Evolutionary conservation across 37 sponge, comb jelly and placozoan species (phyloP).

Genomic region (Ephydatia muelleri): DNA sequence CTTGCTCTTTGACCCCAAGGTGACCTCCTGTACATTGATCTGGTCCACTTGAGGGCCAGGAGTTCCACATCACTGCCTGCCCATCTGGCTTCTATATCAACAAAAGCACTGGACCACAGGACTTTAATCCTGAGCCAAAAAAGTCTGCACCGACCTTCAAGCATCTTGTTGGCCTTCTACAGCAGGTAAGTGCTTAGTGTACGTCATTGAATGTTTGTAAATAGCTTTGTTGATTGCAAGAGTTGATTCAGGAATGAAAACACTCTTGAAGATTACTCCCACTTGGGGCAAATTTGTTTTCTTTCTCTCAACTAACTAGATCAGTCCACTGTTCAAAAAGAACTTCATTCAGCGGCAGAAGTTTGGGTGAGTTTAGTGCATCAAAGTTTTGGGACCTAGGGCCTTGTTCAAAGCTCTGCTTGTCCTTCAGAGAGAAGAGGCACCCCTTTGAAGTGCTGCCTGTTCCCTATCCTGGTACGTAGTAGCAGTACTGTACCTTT

Average conservation of each 20-base stretch:
- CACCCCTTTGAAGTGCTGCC: slow-evolving; percentile 68
- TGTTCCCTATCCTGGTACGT: slow-evolving; percentile 56
- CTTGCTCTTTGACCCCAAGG: slow-evolving; percentile 52
- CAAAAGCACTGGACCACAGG: slow-evolving; percentile 51
- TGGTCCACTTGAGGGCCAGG: slow-evolving; percentile 85
- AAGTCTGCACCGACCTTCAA: slow-evolving; percentile 61
- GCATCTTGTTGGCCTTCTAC: slow-evolving; percentile 82
- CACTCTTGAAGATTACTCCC: too few species aligned
- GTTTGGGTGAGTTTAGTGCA: slow-evolving; percentile 36
- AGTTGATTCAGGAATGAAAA: too few species aligned
- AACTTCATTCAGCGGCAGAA: slow-evolving; percentile 86
- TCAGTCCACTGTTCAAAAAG: slow-evolving; percentile 94
- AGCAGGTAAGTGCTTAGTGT: slow-evolving; percentile 53
- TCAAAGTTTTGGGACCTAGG: neutral
- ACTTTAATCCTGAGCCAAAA: slow-evolving; percentile 86
- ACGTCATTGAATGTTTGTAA: neutral
- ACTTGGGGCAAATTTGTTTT: too few species aligned
- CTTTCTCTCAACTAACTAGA: slow-evolving; percentile 16
- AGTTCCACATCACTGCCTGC: slow-evolving; percentile 83
- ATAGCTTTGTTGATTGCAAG: neutral
- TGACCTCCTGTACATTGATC: slow-evolving; percentile 90
- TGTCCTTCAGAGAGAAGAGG: slow-evolving; percentile 33
- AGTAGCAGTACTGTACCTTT: neutral
- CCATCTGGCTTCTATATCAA: slow-evolving; percentile 95
- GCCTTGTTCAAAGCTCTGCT: too few species aligned